phyloP scores from a whole-genome alignment of 37 sponge, comb jelly and placozoan genomes.

The Spongilla lacustris region DNA sequence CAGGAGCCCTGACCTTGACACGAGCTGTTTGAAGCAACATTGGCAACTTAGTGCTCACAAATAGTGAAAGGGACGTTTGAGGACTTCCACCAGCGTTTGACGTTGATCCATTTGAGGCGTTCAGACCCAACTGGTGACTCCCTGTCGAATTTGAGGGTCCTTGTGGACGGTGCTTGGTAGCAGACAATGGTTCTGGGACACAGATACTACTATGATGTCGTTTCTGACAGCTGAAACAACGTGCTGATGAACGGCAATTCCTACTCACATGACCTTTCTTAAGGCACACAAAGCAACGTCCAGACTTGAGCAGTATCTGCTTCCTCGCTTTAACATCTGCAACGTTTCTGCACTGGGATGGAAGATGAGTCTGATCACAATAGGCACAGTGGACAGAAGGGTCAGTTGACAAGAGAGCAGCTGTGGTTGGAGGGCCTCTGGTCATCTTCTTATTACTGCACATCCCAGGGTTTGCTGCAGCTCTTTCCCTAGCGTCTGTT shows the following conservation, averaged over 20 bases:
- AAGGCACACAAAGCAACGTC: neutral
- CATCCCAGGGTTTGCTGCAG: neutral
- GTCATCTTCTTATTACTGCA: neutral
- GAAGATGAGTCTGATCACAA: neutral
- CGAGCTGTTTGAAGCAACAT: neutral
- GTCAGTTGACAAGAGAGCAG: too few species aligned
- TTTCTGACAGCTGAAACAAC: neutral
- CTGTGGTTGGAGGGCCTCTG: constrained; percentile 1
- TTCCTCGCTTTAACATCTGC: neutral
- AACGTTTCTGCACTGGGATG: neutral
- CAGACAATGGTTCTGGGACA: too few species aligned
- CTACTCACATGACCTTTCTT: neutral
- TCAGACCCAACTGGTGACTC: too few species aligned
- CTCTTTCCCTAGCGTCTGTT: constrained; percentile 37
- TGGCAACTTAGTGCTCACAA: neutral
- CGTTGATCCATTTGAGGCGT: too few species aligned
- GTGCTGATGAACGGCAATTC: neutral
- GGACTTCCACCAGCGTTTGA: neutral
- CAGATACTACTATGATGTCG: neutral
- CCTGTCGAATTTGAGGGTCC: neutral
- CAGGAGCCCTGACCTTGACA: neutral
- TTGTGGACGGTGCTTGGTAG: neutral
- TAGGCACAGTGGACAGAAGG: too few species aligned
- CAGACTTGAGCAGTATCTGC: neutral
- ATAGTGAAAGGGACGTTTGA: constrained; percentile 6